phyloP scores from a whole-genome alignment of 1,140 invertebrate species.

The Atta colombica region DNA sequence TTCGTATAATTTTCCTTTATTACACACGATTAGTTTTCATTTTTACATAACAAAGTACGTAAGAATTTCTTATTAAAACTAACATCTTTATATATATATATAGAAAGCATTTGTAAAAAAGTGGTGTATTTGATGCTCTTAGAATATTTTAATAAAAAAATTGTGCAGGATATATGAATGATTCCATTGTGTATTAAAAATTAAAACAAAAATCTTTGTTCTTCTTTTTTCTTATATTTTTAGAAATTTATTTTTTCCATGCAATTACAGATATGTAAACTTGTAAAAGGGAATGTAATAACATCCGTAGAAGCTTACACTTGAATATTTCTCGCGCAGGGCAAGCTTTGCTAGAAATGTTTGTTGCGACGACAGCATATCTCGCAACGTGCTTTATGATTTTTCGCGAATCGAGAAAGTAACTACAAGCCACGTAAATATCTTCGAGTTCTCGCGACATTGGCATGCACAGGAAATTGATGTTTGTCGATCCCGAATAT shows the following conservation, averaged over 20 bases:
- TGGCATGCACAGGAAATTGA: slow-evolving; percentile 31
- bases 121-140: too few species aligned
- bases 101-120: too few species aligned
- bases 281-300: background rate
- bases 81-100: too few species aligned
- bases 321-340: slow-evolving; percentile 34
- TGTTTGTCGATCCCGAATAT: slow-evolving; percentile 44
- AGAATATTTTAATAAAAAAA: too few species aligned
- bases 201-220: background rate
- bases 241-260: background rate
- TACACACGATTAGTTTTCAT: too few species aligned
- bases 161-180: too few species aligned
- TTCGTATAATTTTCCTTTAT: too few species aligned
- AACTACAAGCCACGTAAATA: slow-evolving; percentile 25
- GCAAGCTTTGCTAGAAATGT: slow-evolving; percentile 8
- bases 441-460: slow-evolving; percentile 26
- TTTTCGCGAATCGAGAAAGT: slow-evolving; percentile 27
- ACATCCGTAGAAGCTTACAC: background rate
- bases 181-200: too few species aligned
- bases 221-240: background rate
- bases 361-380: background rate
- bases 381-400: background rate
- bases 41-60: too few species aligned
- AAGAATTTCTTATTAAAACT: too few species aligned
- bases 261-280: background rate